Evolutionary conservation across 2,113 vertebrate genomes (phyloP).

Genomic region (Eira barbara): DNA sequence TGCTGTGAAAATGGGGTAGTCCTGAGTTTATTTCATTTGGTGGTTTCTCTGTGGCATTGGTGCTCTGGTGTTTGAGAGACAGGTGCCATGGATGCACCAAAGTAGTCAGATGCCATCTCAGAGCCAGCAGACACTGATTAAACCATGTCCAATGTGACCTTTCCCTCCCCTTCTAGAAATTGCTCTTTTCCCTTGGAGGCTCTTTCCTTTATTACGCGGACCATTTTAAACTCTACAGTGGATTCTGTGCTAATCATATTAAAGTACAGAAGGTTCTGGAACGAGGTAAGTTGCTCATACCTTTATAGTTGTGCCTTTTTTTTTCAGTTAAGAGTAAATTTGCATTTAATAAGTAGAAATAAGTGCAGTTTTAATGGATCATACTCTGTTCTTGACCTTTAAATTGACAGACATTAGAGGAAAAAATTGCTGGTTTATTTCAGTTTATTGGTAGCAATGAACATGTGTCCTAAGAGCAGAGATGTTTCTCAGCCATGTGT

Average conservation of each 20-base stretch:
- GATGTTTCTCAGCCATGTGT: too few relatives aligned
- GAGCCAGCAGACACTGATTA: fast-evolving
- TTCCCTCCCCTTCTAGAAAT: slow-evolving; percentile 86
- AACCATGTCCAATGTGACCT: not conserved
- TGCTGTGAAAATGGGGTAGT: fast-evolving
- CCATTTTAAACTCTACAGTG: slow-evolving; percentile 99
- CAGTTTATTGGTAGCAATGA: not conserved
- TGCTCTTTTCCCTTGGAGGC: slow-evolving; percentile 96
- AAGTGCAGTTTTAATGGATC: not conserved
- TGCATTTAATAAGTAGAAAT: not conserved
- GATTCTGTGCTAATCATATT: slow-evolving; percentile 98
- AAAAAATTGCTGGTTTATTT: not conserved
- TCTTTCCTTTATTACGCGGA: slow-evolving; percentile 99
- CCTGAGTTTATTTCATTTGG: too few relatives aligned
- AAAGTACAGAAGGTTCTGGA: slow-evolving; percentile 99
- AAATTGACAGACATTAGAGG: not conserved
- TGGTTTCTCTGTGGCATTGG: not conserved
- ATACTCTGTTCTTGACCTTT: not conserved
- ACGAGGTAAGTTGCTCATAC: slow-evolving; percentile 86
- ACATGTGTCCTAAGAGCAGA: not conserved
- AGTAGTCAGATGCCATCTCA: fast-evolving
- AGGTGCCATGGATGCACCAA: fast-evolving
- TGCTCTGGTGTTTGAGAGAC: not conserved
- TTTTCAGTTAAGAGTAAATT: not conserved
- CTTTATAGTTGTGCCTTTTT: not conserved